These are phyloP conservation scores for Aleiodes alternator DNA, from an alignment of 2,888 invertebrate species.

Conservation along the genomic window DNA sequence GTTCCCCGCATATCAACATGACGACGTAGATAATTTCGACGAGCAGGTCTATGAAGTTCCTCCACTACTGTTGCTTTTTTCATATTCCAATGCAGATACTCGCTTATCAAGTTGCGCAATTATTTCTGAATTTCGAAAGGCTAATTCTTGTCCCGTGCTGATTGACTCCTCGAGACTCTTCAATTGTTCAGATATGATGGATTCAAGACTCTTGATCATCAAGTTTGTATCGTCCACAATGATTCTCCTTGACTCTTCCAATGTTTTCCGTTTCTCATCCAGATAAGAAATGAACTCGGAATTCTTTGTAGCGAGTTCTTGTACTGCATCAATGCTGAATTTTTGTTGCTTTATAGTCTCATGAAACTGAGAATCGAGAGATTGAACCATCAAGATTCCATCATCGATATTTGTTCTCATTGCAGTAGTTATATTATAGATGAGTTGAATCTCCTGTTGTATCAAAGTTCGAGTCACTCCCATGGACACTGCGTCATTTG, in stretches of 20 bases:
- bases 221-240: too few species aligned
- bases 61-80: constrained; percentile 52
- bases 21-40: constrained; percentile 57
- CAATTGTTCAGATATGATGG: too few species aligned
- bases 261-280: too few species aligned
- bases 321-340: constrained; percentile 8
- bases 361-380: too few species aligned
- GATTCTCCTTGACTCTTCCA: too few species aligned
- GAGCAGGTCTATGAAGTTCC: constrained; percentile 69
- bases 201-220: too few species aligned
- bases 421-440: constrained; percentile 19
- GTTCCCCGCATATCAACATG: constrained; percentile 42
- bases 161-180: background rate
- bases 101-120: constrained; percentile 2
- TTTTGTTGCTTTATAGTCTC: too few species aligned
- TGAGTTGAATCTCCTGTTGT: background rate
- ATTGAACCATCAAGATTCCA: too few species aligned
- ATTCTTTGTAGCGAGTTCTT: constrained; percentile 18
- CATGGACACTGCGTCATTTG: constrained; percentile 16
- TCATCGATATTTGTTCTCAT: constrained; percentile 34
- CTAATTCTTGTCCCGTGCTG: constrained; percentile 16
- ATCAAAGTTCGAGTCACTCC: too few species aligned
- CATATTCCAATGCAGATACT: constrained; percentile 1
- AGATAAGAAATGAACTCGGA: background rate
- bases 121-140: constrained; percentile 30